Percentiles rank a stretch among this genome's conserved stretches.
phyloP scores from a whole-genome alignment of 2,113 vertebrate species.

The Burhinus bistriatus region DNA sequence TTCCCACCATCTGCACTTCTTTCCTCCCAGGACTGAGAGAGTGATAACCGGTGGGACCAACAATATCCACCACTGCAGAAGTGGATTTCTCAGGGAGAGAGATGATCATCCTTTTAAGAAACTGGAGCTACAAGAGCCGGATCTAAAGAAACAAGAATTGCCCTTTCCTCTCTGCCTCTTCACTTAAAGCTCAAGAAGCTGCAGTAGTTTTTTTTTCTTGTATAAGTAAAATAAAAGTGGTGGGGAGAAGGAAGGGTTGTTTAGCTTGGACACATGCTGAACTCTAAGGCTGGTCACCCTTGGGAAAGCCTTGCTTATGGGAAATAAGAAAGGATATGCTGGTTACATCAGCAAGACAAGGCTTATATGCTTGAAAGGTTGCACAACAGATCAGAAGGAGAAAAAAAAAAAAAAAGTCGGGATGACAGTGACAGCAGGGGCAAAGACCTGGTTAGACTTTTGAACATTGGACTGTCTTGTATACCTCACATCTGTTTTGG shows the following conservation, averaged over 20 bases:
- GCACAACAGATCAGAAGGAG: not conserved
- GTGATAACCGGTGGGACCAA: not conserved
- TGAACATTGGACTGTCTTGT: not conserved
- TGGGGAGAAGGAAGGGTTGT: not conserved
- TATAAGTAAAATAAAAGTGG: not conserved
- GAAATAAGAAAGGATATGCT: not conserved
- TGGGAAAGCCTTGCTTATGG: not conserved
- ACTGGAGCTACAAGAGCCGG: not conserved
- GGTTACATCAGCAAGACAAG: constrained; percentile 5
- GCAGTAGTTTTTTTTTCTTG: not conserved
- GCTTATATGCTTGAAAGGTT: not conserved
- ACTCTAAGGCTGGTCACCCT: not conserved
- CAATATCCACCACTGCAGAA: not conserved
- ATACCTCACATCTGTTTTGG: not conserved
- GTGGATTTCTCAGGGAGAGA: not conserved
- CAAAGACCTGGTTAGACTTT: not conserved
- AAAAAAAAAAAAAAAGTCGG: not conserved
- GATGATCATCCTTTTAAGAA: not conserved
- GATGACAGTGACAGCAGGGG: not conserved
- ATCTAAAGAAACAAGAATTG: not conserved
- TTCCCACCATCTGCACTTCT: not conserved
- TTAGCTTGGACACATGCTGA: not conserved
- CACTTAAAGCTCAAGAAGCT: not conserved
- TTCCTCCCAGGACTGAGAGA: not conserved
- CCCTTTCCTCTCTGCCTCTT: not conserved